Percentiles rank a stretch among this genome's conserved stretches.
These are phyloP conservation scores for Drosophila multiciliata DNA, from an alignment of 2,888 invertebrate genomes.

Conservation along the genomic window DNA sequence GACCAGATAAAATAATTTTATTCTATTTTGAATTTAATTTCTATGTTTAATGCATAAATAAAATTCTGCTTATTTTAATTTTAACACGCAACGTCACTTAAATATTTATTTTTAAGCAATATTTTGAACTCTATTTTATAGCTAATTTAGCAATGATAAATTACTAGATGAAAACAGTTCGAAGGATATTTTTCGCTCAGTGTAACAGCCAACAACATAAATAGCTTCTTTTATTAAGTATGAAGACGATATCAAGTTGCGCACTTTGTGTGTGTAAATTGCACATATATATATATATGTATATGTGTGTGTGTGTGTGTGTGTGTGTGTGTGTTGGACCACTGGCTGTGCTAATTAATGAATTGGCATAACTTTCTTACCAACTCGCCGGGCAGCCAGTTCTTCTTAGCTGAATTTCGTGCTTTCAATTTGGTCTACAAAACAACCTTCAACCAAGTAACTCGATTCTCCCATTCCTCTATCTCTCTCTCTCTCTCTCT, in stretches of 20 bases:
- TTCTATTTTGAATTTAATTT: not conserved
- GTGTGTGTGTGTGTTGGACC: conserved; percentile 39
- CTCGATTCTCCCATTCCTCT: not conserved
- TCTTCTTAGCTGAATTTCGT: conserved; percentile 49
- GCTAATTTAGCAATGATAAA: too few relatives aligned
- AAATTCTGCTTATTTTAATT: too few relatives aligned
- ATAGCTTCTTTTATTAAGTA: conserved; percentile 70
- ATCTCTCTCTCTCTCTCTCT: not conserved
- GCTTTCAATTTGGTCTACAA: conserved; percentile 48
- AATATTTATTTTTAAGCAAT: too few relatives aligned
- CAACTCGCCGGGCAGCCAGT: conserved; percentile 45
- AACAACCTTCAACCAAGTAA: not conserved
- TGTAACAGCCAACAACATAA: conserved; percentile 31
- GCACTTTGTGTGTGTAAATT: conserved; percentile 31
- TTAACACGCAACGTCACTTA: too few relatives aligned
- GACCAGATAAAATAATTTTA: not conserved
- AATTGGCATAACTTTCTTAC: conserved; percentile 79
- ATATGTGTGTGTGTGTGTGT: conserved; percentile 3
- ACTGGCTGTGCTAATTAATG: conserved; percentile 77
- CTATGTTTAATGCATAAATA: not conserved
- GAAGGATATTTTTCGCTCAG: not conserved
- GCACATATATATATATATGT: too few relatives aligned
- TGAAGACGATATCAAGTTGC: conserved; percentile 69
- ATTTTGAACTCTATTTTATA: too few relatives aligned
- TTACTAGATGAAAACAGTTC: too few relatives aligned